phyloP scores from a whole-genome alignment of 2,888 invertebrate species.

The Germaria angustata region DNA sequence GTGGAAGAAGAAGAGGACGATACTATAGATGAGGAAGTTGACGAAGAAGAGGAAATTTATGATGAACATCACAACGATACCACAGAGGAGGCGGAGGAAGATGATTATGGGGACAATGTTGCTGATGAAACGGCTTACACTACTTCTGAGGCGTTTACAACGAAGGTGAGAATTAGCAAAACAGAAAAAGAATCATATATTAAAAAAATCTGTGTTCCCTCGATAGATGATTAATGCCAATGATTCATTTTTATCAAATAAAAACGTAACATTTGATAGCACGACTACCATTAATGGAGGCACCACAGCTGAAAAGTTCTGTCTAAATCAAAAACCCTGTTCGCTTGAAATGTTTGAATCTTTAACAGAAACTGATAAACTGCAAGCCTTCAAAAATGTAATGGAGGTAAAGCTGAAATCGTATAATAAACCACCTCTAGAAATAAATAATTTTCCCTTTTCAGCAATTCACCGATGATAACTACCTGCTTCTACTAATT shows the following conservation, averaged over 20 bases:
- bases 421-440: not conserved
- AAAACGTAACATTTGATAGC: conserved; percentile 67
- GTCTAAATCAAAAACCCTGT: conserved; percentile 74
- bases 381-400: conserved; percentile 74
- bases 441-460: not conserved
- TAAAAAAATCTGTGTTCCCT: not conserved
- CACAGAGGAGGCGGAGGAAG: conserved; percentile 79
- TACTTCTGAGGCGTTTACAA: conserved; percentile 67
- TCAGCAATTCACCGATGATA: conserved; percentile 76
- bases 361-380: conserved; percentile 74
- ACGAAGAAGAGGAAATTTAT: conserved; percentile 78
- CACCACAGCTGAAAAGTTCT: conserved; percentile 74
- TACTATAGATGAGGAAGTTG: conserved; percentile 60
- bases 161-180: conserved; percentile 53
- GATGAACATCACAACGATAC: conserved; percentile 78
- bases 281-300: conserved; percentile 52
- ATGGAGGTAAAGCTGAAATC: conserved; percentile 72
- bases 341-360: conserved; percentile 75
- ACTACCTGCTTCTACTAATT: conserved; percentile 76
- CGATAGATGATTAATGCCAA: conserved; percentile 71
- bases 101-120: conserved; percentile 72
- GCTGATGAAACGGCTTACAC: conserved; percentile 73
- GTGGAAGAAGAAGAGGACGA: conserved; percentile 58
- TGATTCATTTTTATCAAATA: conserved; percentile 66
- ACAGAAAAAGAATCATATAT: not conserved